Evolutionary conservation across 1,140 invertebrate species (phyloP), one percentile per base, ranked within the genome.

Genomic region (Diabrotica virgifera): DNA sequence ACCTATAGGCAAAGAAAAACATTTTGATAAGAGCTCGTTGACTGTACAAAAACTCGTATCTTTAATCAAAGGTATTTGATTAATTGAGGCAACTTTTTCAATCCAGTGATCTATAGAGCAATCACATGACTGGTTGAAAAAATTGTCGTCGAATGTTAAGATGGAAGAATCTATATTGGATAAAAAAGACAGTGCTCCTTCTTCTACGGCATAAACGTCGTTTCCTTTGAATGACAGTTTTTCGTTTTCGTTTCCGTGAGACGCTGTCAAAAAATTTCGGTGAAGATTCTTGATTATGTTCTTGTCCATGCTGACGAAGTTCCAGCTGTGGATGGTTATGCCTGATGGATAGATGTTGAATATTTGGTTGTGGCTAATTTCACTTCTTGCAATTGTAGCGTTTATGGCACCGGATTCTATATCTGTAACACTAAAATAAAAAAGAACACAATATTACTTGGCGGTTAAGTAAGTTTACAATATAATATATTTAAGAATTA

Each of bases 1-100:
- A 54, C 86, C 86, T 68, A 85, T 82, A 0, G 83, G 82, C 4
- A 86, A 76, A 57, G 87, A 85, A 69, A 88, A 87, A 74, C 89
- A 90, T 35, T 78, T 79, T 6, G 85, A 82, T 6, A 89, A 76
- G 5, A 83, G 71, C 14, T 82, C 77, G 67, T 86, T 83, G 0
- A 88, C 81, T 10, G 82, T 82, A 71, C 89, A 91, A 67, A 82
- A 86, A 72, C 86, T 89, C 24, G 85, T 84, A 58, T 83, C 77
- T 72, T 83, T 81, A 66, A 82, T 80, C 7, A 73, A 61, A 74
- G 82, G 80, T 66, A 78, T 63, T 62, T 80, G 76, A 14, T 71
- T 80, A 2, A 77, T 81, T 2, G 72, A 72, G 36, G 70, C 79
- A 6, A 85, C 77, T 60, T 81, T 76, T 2, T 75, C 74, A 14